Percentiles rank a stretch among this genome's conserved stretches.
These are phyloP conservation scores for Meloidogyne exigua DNA, from an alignment of 1,140 invertebrate species.

Conservation along the genomic window DNA sequence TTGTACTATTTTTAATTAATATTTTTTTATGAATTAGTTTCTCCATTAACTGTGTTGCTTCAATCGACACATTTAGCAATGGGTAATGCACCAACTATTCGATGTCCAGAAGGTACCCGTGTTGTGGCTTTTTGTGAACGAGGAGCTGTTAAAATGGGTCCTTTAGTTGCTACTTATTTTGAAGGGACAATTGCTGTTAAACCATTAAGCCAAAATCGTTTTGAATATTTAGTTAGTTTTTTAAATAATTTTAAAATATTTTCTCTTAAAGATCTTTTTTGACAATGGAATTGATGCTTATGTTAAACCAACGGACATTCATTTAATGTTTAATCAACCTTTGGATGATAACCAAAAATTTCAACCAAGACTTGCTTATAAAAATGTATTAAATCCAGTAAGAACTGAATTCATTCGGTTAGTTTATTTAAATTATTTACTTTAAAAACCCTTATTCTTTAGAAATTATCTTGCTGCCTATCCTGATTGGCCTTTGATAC, in stretches of 20 bases:
- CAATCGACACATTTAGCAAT: conserved; percentile 16
- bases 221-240: conserved; percentile 30
- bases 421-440: neutral
- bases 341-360: conserved; percentile 24
- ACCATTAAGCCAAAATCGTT: conserved; percentile 30
- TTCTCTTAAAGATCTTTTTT: conserved; percentile 27
- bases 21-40: neutral
- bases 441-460: neutral
- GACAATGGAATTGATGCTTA: conserved; percentile 36
- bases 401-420: conserved; percentile 12
- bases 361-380: conserved; percentile 27
- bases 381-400: neutral
- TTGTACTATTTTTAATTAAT: neutral
- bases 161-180: conserved; percentile 13
- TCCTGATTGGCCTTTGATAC: conserved; percentile 37
- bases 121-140: conserved; percentile 23
- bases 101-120: conserved; percentile 36
- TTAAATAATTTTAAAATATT: neutral
- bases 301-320: conserved; percentile 30
- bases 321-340: conserved; percentile 30
- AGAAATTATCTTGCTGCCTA: conserved; percentile 24
- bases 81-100: conserved; percentile 28
- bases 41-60: neutral
- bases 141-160: neutral
- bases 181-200: conserved; percentile 33